Evolutionary conservation across 2,888 invertebrate species (phyloP), one percentile per base, ranked within the genome.

Genomic region (Copidosoma aretas): DNA sequence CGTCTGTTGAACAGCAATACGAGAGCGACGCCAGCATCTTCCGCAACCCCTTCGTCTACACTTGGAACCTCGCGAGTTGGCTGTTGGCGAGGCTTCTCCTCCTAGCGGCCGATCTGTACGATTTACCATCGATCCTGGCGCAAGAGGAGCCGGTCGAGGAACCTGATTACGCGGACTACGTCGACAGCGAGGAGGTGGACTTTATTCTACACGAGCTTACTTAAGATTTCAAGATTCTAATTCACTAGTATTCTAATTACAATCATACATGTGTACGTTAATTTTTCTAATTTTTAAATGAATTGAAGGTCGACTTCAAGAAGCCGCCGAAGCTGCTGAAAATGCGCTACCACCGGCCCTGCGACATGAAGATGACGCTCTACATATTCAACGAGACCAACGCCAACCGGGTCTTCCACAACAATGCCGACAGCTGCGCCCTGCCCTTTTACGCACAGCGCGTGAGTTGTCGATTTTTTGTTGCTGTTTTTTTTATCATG

Each of bases 291-390:
- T n/a, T n/a, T n/a, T n/a, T n/a, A n/a, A n/a, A n/a, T n/a, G n/a
- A n/a, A n/a, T n/a, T n/a, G n/a, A n/a, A n/a, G n/a, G 84, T 84
- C 60, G 80, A 72, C n/a, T 71, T 71, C 12, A 68, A 62, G n/a
- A 71, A 72, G 17, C 80, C 81, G 4, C 80, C 81, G 0, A 79
- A 80, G 4, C 74, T 74, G 0, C 73, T 73, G 17, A 77, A 75
- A 41, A 75, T 77, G 2, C 73, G 76, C 57, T 70, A 75, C 59
- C 84, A 80, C 19, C 87, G 88, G 75, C 89, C 93, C 1, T 94
- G 94, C 81, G 94, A 94, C 81, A 90, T 90, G 79, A 87, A 88
- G 71, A 89, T 90, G 68, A 88, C 88, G 46, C 84, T 94, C 3
- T 94, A 90, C 80, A 88, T 90, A 60, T 81, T 92, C 73, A 88